Evolutionary conservation across 2,888 invertebrate species (phyloP), one percentile per base, ranked within the genome.

Genomic region (Caenorhabditis zanzibari): DNA sequence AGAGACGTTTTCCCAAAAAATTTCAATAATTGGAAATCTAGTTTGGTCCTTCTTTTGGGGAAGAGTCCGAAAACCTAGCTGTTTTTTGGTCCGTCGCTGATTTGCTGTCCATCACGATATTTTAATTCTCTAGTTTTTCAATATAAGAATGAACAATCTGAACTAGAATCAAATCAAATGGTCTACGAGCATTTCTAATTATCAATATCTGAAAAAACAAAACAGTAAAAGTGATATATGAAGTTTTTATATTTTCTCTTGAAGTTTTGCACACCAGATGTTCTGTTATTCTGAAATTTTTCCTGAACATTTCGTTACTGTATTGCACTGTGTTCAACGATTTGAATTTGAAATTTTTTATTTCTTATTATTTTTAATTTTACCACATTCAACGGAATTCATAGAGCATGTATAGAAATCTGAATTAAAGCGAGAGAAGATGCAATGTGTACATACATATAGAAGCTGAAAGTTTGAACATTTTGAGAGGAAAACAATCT

Each of bases 311-410:
- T n/a, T n/a, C n/a, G n/a, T n/a, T n/a, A n/a, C 10, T 38, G 38
- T 12, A 10, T 12, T 12, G 38, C 12, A 10, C 5, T 38, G 38
- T 38, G 38, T 10, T 10, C 38, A 38, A 38, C 2, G 2, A 38
- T 10, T 38, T 38, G 32, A 35, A n/a, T 38, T 61, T 22, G n/a
- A 72, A 72, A 35, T 14, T 19, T 44, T 64, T 68, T 47, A 76
- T 68, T 72, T 47, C 52, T 32, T 63, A 71, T 71, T 64, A 59
- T 68, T 71, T 54, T 66, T 28, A 26, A 64, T 44, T 14, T 54
- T 79, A 79, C 79, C 79, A 79, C 79, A 79, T 79, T 79, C 61
- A 69, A 79, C 79, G 79, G 79, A 79, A 79, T 79, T 71, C 79
- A 79, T 64, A 79, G 79, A 63, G 71, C 56, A 38, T 79, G 79